Conservation (phyloP, 2,888 invertebrate genomes). For the Drosophila mayaguana region DNA sequence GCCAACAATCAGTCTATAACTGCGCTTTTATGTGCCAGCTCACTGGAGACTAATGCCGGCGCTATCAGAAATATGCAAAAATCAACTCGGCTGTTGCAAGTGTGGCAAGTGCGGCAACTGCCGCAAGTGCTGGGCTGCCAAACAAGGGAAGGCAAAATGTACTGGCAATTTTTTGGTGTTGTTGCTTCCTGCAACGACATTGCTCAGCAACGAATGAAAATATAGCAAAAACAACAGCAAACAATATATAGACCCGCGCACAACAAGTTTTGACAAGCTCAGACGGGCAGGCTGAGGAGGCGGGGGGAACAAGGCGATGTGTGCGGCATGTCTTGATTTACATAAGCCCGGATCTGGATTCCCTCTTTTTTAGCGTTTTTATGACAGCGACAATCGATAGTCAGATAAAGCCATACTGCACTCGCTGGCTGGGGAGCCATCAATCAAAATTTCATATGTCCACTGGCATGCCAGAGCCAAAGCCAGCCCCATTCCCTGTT, state of each 20-base stretch:
- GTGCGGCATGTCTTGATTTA: conserved; percentile 77
- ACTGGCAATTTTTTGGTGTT: conserved; percentile 49
- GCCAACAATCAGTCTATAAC: conserved; percentile 75
- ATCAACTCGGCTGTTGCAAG: conserved; percentile 72
- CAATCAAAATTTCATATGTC: conserved; percentile 75
- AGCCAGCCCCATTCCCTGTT: background rate
- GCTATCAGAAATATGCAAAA: conserved; percentile 76
- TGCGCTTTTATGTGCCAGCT: conserved; percentile 72
- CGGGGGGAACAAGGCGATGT: conserved; percentile 54
- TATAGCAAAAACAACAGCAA: conserved; percentile 3
- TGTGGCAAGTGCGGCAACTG: conserved; percentile 32
- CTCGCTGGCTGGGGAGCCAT: conserved; percentile 62
- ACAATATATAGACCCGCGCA: conserved; percentile 10
- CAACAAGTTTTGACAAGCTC: conserved; percentile 68
- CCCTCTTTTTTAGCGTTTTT: conserved; percentile 59
- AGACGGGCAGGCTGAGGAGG: background rate
- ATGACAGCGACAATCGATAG: conserved; percentile 78
- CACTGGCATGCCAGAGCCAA: conserved; percentile 35
- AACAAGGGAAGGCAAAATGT: conserved; percentile 68
- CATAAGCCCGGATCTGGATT: conserved; percentile 64
- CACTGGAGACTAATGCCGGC: conserved; percentile 75
- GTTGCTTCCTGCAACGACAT: conserved; percentile 19
- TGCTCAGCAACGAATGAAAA: conserved; percentile 33
- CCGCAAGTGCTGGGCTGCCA: conserved; percentile 48
- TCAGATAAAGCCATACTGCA: conserved; percentile 53